These are phyloP conservation scores for Chlorodrepanis virens DNA, from an alignment of 2,113 vertebrate species.

Conservation along the genomic window DNA sequence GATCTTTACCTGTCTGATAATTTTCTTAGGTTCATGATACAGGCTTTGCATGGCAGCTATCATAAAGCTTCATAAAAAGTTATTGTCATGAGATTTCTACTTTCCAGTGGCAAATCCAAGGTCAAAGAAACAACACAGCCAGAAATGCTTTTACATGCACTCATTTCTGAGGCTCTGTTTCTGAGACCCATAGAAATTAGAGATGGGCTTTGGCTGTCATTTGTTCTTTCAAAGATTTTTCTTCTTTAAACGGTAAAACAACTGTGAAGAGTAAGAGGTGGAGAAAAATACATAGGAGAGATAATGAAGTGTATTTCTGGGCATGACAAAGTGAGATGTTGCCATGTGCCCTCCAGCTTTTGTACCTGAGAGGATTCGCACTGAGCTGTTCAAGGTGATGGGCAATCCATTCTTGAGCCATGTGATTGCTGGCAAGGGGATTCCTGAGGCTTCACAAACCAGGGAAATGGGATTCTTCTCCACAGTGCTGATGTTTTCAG, in stretches of 20 bases:
- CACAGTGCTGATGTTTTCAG: slow-evolving; percentile 88
- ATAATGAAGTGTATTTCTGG: not conserved
- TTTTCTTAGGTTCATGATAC: not conserved
- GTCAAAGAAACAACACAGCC: not conserved
- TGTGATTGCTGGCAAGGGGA: slow-evolving; percentile 86
- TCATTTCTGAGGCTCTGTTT: not conserved
- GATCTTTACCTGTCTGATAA: not conserved
- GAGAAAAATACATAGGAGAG: not conserved
- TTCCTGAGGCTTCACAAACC: slow-evolving; percentile 89
- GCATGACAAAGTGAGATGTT: not conserved
- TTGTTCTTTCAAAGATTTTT: not conserved
- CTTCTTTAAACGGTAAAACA: not conserved
- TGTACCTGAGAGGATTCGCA: slow-evolving; percentile 88
- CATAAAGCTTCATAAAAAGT: not conserved
- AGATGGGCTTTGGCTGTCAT: not conserved
- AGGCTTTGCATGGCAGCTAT: not conserved
- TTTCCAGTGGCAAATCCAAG: not conserved
- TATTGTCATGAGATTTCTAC: not conserved
- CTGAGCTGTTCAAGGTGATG: slow-evolving; percentile 72
- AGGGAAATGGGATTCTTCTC: slow-evolving; percentile 89
- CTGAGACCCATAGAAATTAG: not conserved
- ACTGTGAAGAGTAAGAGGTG: not conserved
- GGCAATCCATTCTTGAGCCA: slow-evolving; percentile 89
- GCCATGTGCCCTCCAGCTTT: not conserved
- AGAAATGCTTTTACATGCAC: not conserved